Percentiles rank a stretch among this genome's conserved stretches.
phyloP scores from a whole-genome alignment of 53 echinoderm and acorn worm genomes.

The Echinometra lucunter region DNA sequence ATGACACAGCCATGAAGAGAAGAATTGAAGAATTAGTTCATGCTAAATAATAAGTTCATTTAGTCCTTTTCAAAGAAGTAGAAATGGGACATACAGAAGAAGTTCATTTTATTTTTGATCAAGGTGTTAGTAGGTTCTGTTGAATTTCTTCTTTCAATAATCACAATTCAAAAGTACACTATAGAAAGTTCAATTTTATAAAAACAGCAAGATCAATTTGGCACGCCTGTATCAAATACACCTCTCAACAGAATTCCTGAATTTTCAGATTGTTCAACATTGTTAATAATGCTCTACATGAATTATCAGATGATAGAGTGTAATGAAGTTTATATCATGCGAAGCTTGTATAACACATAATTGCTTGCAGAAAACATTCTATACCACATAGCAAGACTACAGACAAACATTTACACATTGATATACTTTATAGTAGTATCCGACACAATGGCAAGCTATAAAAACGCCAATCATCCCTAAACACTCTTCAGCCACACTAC shows the following conservation, averaged over 20 bases:
- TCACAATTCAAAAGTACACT: background rate
- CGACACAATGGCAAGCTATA: background rate
- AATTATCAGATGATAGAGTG: background rate
- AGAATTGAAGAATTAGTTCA: background rate
- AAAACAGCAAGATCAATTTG: background rate
- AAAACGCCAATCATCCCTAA: background rate
- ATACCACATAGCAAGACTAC: background rate
- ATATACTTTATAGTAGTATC: background rate
- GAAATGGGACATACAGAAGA: background rate
- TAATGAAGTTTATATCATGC: background rate
- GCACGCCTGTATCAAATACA: background rate
- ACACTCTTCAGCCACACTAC: constrained; percentile 1
- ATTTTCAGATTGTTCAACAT: background rate
- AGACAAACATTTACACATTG: background rate
- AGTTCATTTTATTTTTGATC: background rate
- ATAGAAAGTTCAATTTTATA: background rate
- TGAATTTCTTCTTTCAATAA: background rate
- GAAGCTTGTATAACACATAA: background rate
- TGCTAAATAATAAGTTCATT: background rate
- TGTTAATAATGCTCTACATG: no score
- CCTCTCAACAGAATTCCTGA: background rate
- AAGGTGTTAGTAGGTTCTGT: constrained; percentile 15
- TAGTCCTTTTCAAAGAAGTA: background rate
- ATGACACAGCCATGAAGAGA: background rate
- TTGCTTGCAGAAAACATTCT: background rate